Base-by-base conservation (phyloP, 1,140 invertebrate genomes). In the Stenopsyche tienmushanensis region DNA sequence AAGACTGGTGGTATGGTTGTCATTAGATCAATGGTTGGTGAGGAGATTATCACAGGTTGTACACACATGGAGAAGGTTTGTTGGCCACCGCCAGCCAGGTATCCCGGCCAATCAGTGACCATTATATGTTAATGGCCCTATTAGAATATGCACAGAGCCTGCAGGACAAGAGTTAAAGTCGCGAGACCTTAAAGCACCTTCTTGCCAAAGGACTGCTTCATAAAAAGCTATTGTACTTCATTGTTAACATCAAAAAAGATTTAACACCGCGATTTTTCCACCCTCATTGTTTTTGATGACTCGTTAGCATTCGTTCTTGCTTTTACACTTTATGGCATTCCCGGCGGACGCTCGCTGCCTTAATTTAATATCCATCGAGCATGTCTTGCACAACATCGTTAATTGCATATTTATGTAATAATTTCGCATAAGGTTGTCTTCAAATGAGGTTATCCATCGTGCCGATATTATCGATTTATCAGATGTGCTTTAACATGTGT, bases 121-220 rank as follows among this genome's bases (percentile, higher is more conserved):
- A 80, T 80, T 79, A 80, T 79, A 80, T 80, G 78, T 79, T 79
- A 79, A 80, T 80, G 77, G 75, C 73, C 62, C 76, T 76, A 80
- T 80, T 80, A 80, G 77, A 79, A 79, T 78, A 70, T 59, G 76
- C 62, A 50, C 53, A 52, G 45, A 8, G 24, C 25, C 44, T n/a
- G 34, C 20, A 20, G 44, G 17, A 49, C 21, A 49, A 49, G 47
- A 23, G 47, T 23, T 23, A 17, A 23, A 49, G 47, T 49, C 47
- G 47, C 50, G 50, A 25, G 52, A 55, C 52, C n/a, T 26, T 39
- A 55, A 53, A 53, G 25, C 24, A 25, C 52, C 52, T 34, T 39
- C 52, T 34, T 8, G n/a, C n/a, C n/a, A n/a, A n/a, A n/a, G n/a
- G 34, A 1, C 50, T 3, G 54, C 54, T 57, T 57, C 54, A 57